phyloP scores from a whole-genome alignment of 2,113 vertebrate genomes.

The Hippopotamus amphibius region DNA sequence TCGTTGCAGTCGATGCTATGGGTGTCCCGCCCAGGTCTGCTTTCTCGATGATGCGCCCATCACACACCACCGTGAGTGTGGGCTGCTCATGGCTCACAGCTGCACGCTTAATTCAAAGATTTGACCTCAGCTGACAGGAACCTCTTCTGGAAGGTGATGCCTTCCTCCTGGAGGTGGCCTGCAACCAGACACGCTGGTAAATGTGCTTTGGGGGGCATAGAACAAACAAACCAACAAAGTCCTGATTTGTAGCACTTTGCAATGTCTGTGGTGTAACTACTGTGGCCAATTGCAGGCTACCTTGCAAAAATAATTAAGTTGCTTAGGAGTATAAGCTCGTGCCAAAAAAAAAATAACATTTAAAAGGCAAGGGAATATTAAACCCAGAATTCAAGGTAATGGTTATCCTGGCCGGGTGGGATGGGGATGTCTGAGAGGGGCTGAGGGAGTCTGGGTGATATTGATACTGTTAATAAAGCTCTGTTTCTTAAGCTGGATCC shows the following conservation, averaged over 20 bases:
- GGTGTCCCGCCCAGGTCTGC: neutral
- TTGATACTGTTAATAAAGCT: neutral
- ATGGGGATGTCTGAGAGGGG: no score
- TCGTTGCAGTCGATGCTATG: neutral
- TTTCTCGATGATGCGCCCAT: rapidly evolving
- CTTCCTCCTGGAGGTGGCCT: neutral
- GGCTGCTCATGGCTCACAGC: neutral
- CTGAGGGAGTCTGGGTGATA: no score
- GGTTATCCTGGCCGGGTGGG: rapidly evolving
- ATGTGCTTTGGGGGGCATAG: neutral
- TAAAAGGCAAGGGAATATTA: neutral
- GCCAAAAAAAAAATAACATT: neutral
- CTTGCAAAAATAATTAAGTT: neutral
- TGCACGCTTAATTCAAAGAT: neutral
- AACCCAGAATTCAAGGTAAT: neutral
- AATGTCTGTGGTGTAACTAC: slow-evolving; percentile 29
- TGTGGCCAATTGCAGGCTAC: neutral
- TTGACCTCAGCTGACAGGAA: neutral
- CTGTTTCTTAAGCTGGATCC: neutral
- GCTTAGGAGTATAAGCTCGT: neutral
- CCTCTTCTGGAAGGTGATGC: neutral
- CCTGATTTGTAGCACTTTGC: neutral
- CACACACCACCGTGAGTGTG: rapidly evolving
- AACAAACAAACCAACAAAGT: neutral
- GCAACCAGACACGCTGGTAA: neutral